Conservation (phyloP, 2,113 vertebrate genomes). For the Toxotes jaculatrix region DNA sequence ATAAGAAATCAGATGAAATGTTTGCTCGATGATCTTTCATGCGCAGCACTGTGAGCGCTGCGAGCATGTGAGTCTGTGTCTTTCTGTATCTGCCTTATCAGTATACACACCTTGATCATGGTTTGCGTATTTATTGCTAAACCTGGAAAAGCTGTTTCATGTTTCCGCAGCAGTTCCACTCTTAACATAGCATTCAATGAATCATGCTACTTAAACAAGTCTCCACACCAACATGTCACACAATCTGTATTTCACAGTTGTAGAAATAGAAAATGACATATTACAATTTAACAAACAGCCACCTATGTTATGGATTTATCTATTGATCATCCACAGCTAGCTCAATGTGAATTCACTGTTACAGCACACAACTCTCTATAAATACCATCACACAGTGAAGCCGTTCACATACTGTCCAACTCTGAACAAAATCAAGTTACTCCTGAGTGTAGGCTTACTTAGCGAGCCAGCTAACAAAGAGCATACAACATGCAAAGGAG, state of each 20-base stretch:
- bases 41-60: not conserved
- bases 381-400: not conserved
- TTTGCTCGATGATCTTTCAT: conserved; percentile 5
- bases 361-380: not conserved
- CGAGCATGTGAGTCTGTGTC: conserved; percentile 1
- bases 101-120: not conserved
- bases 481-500: no score
- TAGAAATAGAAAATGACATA: not conserved
- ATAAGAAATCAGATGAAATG: conserved; percentile 35
- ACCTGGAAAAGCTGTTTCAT: conserved; percentile 1
- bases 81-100: not conserved
- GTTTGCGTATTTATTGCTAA: not conserved
- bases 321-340: not conserved
- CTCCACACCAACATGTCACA: not conserved
- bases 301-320: not conserved
- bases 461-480: not conserved
- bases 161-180: not conserved
- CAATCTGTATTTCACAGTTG: not conserved
- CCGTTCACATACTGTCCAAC: not conserved
- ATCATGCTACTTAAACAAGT: not conserved
- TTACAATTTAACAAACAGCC: not conserved
- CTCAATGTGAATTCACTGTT: not conserved
- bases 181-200: no score
- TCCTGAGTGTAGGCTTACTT: not conserved
- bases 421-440: not conserved